Conservation (phyloP, 1,140 invertebrate genomes). For the Rhynchophorus ferrugineus region DNA sequence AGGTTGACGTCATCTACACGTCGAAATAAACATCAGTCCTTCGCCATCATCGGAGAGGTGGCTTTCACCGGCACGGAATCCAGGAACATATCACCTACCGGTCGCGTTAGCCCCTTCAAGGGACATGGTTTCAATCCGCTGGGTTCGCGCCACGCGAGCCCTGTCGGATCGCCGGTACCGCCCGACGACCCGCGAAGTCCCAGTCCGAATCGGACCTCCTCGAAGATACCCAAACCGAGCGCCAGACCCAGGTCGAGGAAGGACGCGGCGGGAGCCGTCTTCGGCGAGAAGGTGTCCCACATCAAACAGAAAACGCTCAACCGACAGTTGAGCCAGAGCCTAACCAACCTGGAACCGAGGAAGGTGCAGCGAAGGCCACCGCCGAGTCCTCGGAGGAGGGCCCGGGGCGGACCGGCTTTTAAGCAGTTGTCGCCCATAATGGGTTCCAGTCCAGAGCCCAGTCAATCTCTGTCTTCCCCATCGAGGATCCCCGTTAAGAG, state of each 20-base stretch:
- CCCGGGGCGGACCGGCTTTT: slow-evolving; percentile 24
- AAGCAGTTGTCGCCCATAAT: slow-evolving; percentile 36
- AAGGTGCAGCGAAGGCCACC: slow-evolving; percentile 23
- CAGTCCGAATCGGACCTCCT: slow-evolving; percentile 1
- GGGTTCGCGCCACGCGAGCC: slow-evolving; percentile 36
- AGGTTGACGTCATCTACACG: slow-evolving; percentile 37
- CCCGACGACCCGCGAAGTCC: slow-evolving; percentile 17
- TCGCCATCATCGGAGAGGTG: slow-evolving; percentile 53
- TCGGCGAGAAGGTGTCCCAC: slow-evolving; percentile 29
- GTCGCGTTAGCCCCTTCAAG: slow-evolving; percentile 49
- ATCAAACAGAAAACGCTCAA: slow-evolving; percentile 17
- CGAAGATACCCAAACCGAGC: slow-evolving; percentile 19
- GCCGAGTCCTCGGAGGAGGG: slow-evolving; percentile 22
- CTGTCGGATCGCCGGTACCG: slow-evolving; percentile 33
- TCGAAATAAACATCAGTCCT: slow-evolving; percentile 45
- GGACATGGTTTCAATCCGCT: slow-evolving; percentile 48
- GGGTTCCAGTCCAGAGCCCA: slow-evolving; percentile 35
- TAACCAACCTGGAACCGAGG: slow-evolving; percentile 33
- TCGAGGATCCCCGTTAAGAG: slow-evolving; percentile 31
- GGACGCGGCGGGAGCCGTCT: slow-evolving; percentile 19
- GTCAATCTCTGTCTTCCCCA: slow-evolving; percentile 38
- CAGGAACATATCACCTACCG: slow-evolving; percentile 42
- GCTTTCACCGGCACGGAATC: slow-evolving; percentile 39
- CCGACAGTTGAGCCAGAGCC: slow-evolving; percentile 33
- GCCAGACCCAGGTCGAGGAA: slow-evolving; percentile 13